phyloP scores from a whole-genome alignment of 2,113 vertebrate species.

The Odontesthes bonariensis region DNA sequence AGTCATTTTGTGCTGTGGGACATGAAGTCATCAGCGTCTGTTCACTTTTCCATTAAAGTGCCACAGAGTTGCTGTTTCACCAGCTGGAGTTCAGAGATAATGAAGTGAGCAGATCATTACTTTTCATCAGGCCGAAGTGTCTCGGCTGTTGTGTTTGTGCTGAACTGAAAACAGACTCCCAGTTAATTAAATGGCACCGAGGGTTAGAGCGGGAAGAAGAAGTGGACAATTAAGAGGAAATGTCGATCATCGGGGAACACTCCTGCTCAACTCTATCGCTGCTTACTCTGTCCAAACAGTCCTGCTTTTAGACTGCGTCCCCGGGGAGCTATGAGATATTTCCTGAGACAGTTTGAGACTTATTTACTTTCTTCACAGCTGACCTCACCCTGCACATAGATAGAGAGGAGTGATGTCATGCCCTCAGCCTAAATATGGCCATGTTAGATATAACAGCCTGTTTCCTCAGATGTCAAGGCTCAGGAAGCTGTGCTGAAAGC shows the following conservation, averaged over 20 bases:
- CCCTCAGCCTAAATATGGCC: constrained; percentile 49
- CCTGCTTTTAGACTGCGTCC: constrained; percentile 24
- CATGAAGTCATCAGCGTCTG: background rate
- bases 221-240: constrained; percentile 4
- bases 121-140: constrained; percentile 54
- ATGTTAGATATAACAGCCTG: constrained; percentile 41
- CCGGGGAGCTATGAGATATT: constrained; percentile 52
- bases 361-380: constrained; percentile 31
- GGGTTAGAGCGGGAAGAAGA: constrained; percentile 11
- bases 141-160: constrained; percentile 54
- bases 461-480: constrained; percentile 52
- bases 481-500: constrained; percentile 44
- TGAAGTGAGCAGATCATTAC: constrained; percentile 40
- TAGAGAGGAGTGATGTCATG: constrained; percentile 52
- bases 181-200: constrained; percentile 65
- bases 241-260: constrained; percentile 19
- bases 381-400: constrained; percentile 42
- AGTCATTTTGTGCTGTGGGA: background rate
- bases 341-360: constrained; percentile 59
- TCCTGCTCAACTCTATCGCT: constrained; percentile 47
- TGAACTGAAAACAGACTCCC: constrained; percentile 41
- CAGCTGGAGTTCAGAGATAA: constrained; percentile 29
- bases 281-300: constrained; percentile 34
- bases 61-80: constrained; percentile 6
- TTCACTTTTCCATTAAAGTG: background rate